phyloP scores from a whole-genome alignment of 2,888 invertebrate genomes.

The Corbicula japonica region DNA sequence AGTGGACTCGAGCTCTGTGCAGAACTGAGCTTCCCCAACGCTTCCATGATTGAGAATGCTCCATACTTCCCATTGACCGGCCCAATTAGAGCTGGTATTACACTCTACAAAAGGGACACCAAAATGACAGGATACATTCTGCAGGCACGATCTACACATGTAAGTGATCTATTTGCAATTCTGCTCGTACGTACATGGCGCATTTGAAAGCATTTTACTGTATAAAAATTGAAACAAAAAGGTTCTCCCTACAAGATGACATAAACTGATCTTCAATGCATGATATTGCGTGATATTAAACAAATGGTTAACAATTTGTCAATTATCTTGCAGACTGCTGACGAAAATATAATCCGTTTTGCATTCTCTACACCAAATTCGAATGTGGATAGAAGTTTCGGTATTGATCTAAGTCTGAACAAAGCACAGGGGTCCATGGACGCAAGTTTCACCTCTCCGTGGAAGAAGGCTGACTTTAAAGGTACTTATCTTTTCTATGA shows the following conservation, averaged over 20 bases:
- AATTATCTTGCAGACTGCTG: slow-evolving; percentile 70
- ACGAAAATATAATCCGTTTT: slow-evolving; percentile 65
- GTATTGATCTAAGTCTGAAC: slow-evolving; percentile 80
- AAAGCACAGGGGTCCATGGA: slow-evolving; percentile 74
- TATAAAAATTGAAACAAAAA: too few species aligned
- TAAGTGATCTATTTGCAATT: too few species aligned
- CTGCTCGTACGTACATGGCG: too few species aligned
- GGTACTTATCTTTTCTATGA: too few species aligned
- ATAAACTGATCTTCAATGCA: too few species aligned
- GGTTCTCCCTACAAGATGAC: too few species aligned
- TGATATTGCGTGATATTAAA: too few species aligned
- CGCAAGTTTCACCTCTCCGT: slow-evolving; percentile 81
- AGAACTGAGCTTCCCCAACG: slow-evolving; percentile 90
- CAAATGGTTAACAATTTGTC: too few species aligned
- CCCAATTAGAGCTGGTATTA: slow-evolving; percentile 74
- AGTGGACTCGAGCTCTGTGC: slow-evolving; percentile 95
- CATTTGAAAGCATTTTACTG: too few species aligned
- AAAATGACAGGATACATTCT: slow-evolving; percentile 81
- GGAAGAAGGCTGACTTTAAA: slow-evolving; percentile 78
- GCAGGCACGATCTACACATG: slow-evolving; percentile 75
- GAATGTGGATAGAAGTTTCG: slow-evolving; percentile 89
- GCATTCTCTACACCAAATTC: slow-evolving; percentile 95
- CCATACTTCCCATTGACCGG: slow-evolving; percentile 84
- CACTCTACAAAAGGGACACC: slow-evolving; percentile 82
- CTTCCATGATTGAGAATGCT: slow-evolving; percentile 89